phyloP scores from a whole-genome alignment of 2,888 invertebrate species.

The Hemaris fuciformis region DNA sequence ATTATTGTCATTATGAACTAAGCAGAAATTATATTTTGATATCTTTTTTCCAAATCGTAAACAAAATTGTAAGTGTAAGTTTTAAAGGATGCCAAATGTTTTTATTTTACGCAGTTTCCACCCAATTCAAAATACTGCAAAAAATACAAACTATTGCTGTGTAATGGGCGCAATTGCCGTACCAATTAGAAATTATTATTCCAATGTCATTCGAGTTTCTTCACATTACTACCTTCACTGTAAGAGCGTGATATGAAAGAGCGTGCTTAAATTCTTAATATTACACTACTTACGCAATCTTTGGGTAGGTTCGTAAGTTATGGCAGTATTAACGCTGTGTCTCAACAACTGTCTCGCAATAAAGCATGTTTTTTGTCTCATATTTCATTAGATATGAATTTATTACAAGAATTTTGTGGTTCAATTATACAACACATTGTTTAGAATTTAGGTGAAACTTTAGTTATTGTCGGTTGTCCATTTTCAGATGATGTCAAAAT shows the following conservation, averaged over 20 bases:
- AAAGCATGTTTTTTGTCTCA: constrained; percentile 56
- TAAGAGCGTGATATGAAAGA: not conserved
- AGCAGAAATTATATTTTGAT: no score
- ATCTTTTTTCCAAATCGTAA: not conserved
- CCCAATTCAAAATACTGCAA: no score
- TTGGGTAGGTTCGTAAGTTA: constrained; percentile 25
- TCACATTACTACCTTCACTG: not conserved
- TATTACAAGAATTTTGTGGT: constrained; percentile 36
- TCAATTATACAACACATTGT: constrained; percentile 29
- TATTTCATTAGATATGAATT: constrained; percentile 49
- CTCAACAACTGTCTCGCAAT: constrained; percentile 40
- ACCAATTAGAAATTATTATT: constrained; percentile 16
- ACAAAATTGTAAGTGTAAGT: no score
- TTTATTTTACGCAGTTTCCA: no score
- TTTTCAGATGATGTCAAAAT: not conserved
- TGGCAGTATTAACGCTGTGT: constrained; percentile 33
- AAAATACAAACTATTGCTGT: not conserved
- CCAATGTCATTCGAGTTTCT: constrained; percentile 6
- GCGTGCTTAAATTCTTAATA: not conserved
- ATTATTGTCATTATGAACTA: not conserved
- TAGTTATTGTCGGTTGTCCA: not conserved
- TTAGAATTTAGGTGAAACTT: not conserved
- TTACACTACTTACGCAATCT: constrained; percentile 25
- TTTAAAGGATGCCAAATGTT: no score
- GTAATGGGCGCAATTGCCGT: constrained; percentile 16